Conservation (phyloP, 2,113 vertebrate genomes). For the Antennarius striatus region DNA sequence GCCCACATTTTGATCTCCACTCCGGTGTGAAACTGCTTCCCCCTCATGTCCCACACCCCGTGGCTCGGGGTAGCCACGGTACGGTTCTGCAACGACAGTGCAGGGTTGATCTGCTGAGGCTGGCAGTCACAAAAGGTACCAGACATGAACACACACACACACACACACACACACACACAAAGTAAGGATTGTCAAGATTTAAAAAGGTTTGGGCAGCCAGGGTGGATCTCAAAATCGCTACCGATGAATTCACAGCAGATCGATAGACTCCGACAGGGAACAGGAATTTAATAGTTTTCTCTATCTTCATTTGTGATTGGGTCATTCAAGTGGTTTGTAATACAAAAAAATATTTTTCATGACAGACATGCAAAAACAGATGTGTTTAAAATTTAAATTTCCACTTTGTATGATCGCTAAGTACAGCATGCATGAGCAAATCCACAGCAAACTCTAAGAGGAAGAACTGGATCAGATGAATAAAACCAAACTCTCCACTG, state of each 20-base stretch:
- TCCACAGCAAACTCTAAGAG: background rate
- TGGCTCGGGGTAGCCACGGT: constrained; percentile 95
- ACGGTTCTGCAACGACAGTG: constrained; percentile 85
- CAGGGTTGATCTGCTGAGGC: constrained; percentile 67
- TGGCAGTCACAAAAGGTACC: constrained; percentile 25
- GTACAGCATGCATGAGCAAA: constrained; percentile 3
- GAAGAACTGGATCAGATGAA: too few relatives aligned
- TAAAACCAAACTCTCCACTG: too few relatives aligned
- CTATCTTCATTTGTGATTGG: too few relatives aligned
- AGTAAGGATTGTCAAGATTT: background rate
- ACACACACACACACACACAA: constrained; percentile 22
- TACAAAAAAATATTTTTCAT: background rate
- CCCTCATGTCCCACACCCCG: constrained; percentile 98
- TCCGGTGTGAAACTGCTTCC: constrained; percentile 97
- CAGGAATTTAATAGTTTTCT: too few relatives aligned
- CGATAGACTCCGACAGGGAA: background rate
- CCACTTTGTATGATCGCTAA: background rate
- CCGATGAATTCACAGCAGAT: background rate
- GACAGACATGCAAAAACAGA: constrained; percentile 9
- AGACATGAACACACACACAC: constrained; percentile 10
- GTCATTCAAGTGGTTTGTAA: too few relatives aligned
- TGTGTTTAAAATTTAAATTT: background rate
- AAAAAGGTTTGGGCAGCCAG: constrained; percentile 1
- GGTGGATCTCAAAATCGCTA: constrained; percentile 1
- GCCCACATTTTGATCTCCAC: constrained; percentile 99